Conservation (phyloP, 2,888 invertebrate species). For the Drosophila basisetae region DNA sequence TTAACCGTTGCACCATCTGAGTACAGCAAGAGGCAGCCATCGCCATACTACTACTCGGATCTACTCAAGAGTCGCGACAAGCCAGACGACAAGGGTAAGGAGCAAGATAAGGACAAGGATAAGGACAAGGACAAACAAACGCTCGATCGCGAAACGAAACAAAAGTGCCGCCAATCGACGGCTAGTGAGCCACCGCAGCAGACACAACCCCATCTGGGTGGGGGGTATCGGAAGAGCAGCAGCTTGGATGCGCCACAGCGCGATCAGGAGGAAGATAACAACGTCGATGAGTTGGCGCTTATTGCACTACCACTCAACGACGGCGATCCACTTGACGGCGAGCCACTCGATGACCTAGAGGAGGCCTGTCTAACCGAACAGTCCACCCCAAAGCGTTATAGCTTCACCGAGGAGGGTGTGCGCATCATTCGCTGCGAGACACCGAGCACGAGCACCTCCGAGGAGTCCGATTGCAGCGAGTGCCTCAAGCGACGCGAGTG, state of each 20-base stretch:
- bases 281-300: conserved; percentile 17
- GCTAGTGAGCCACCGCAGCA: conserved; percentile 86
- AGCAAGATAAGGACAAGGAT: conserved; percentile 56
- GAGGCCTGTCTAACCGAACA: conserved; percentile 54
- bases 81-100: conserved; percentile 40
- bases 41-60: conserved; percentile 94
- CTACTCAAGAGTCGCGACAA: conserved; percentile 86
- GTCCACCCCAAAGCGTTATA: conserved; percentile 88
- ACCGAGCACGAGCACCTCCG: conserved; percentile 85
- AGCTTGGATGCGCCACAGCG: conserved; percentile 89
- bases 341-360: conserved; percentile 27
- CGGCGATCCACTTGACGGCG: conserved; percentile 28
- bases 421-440: conserved; percentile 85
- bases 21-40: conserved; percentile 89
- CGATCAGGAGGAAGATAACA: conserved; percentile 25
- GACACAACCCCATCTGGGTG: conserved; percentile 69
- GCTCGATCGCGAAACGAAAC: conserved; percentile 77
- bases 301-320: conserved; percentile 22
- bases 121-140: conserved; percentile 61
- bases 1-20: conserved; percentile 78
- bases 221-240: conserved; percentile 89
- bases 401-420: conserved; percentile 90
- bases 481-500: conserved; percentile 85
- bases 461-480: conserved; percentile 85
- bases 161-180: conserved; percentile 84